Base-by-base conservation (phyloP, 2,888 invertebrate species). In the Dicranocentrus wangi region DNA sequence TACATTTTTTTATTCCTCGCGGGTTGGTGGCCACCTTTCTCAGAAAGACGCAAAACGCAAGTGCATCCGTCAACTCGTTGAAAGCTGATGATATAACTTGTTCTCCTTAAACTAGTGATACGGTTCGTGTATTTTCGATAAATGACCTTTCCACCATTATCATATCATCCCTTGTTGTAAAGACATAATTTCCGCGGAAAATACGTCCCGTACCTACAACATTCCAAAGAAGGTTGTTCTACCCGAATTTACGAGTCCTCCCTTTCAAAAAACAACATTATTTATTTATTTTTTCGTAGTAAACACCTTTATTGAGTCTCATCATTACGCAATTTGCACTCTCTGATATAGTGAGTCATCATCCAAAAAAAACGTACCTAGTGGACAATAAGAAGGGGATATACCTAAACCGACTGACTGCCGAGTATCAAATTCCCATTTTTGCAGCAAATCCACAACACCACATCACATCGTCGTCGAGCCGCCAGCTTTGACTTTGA, bases 101-200 rank as follows among this genome's bases (percentile, higher is more conserved):
- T 55, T 55, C 55, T 25, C 25, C 55, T 55, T 55, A 55, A 55
- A 55, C 55, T 55, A 55, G 55, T 55, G 55, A 55, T 55, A 55
- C 55, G 55, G 55, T 55, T 55, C 55, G 25, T n/a, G 25, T 55
- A 53, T 23, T 23, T 23, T 25, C 55, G 13, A n/a, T 2, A 23
- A 1, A 55, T 55, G 55, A 55, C 55, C 55, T 55, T 55, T 55
- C 55, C 13, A 19, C n/a, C 55, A 55, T 55, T 55, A 55, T 55
- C 55, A 2, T 39, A 13, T n/a, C 15, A 43, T n/a, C n/a, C n/a
- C n/a, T n/a, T n/a, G 47, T n/a, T 5, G 15, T 47, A 32, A 32
- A 7, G 32, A 32, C 10, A 47, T 39, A 19, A 51, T 51, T 55
- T 55, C 55, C 13, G 13, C 10, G 55, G 55, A 55, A 55, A 55